Evolutionary conservation across 2,888 invertebrate species (phyloP), one percentile per base, ranked within the genome.

Genomic region (Steinernema carpocapsae): DNA sequence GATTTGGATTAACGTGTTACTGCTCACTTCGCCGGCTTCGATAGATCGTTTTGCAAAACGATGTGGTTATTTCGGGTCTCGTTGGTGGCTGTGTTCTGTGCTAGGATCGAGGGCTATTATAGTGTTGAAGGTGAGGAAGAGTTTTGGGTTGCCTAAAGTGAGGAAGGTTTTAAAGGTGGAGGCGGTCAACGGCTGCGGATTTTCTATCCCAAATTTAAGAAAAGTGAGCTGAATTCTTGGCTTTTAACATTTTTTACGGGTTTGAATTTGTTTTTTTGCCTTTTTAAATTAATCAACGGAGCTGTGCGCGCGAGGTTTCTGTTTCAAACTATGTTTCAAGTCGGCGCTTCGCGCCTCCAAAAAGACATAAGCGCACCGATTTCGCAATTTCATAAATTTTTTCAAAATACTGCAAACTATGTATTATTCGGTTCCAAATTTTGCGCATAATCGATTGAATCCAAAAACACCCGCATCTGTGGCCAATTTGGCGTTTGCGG

Each of bases 21-120:
- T 48, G 37, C 37, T 37, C 37, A 6, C 37, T 37, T 37, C 37
- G 37, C 3, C 37, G 37, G 37, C 64, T n/a, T 48, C 48, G 48
- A 19, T 4, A 64, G 3, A 32, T 64, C 64, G 64, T 64, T 64
- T 64, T 64, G 32, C 64, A 32, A 37, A 64, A 64, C 64, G 64
- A 64, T 64, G 64, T 71, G n/a, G 71, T 19, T 71, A 43, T 4
- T 46, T 59, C 17, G 24, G 45, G 43, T 43, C 12, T n/a, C 14
- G 71, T 19, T 71, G 46, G 1, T 71, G 42, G 45, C 42, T 43
- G 17, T 29, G 43, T 70, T 70, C 17, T 29, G 29, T 26, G 29
- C 32, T 12, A 4, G 17, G 26, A n/a, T 37, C 32, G 64, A 29
- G 17, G 64, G 26, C 4, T 64, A 64, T 26, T 64, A 64, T n/a